These are phyloP conservation scores for Heliconius sara DNA, from an alignment of 2,888 invertebrate genomes.

Conservation along the genomic window DNA sequence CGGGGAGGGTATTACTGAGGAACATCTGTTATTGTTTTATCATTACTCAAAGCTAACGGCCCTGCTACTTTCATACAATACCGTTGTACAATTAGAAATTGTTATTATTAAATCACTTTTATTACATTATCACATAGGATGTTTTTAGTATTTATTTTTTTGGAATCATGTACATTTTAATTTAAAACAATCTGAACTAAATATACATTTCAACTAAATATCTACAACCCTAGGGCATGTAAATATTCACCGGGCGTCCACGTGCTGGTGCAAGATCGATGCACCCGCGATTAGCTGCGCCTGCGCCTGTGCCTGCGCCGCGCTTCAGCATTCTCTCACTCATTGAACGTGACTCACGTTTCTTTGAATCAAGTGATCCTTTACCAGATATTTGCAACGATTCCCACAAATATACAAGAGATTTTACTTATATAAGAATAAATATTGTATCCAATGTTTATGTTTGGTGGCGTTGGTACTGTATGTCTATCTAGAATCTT, in stretches of 20 bases:
- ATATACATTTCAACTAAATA: not conserved
- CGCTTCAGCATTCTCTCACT: slow-evolving; percentile 47
- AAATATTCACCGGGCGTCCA: slow-evolving; percentile 43
- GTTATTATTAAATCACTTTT: not conserved
- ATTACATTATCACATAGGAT: too few species aligned
- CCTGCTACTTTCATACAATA: not conserved
- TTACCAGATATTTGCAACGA: slow-evolving; percentile 43
- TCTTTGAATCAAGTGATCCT: slow-evolving; percentile 42
- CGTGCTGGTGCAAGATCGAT: slow-evolving; percentile 48
- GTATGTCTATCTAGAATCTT: not conserved
- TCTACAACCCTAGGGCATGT: slow-evolving; percentile 32
- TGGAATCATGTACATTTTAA: too few species aligned
- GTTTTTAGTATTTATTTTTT: too few species aligned
- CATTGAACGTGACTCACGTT: slow-evolving; percentile 48
- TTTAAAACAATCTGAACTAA: not conserved
- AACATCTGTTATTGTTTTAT: not conserved
- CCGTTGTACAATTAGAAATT: not conserved
- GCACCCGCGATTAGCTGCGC: slow-evolving; percentile 49
- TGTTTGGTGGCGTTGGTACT: not conserved
- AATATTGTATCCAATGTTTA: slow-evolving; percentile 1
- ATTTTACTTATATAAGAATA: slow-evolving; percentile 38
- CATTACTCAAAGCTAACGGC: not conserved
- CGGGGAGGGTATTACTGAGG: not conserved
- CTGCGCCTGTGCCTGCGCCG: slow-evolving; percentile 32
- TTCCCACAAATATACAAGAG: slow-evolving; percentile 37